phyloP scores from a whole-genome alignment of 1,140 invertebrate genomes.

The Drosophila neocordata region DNA sequence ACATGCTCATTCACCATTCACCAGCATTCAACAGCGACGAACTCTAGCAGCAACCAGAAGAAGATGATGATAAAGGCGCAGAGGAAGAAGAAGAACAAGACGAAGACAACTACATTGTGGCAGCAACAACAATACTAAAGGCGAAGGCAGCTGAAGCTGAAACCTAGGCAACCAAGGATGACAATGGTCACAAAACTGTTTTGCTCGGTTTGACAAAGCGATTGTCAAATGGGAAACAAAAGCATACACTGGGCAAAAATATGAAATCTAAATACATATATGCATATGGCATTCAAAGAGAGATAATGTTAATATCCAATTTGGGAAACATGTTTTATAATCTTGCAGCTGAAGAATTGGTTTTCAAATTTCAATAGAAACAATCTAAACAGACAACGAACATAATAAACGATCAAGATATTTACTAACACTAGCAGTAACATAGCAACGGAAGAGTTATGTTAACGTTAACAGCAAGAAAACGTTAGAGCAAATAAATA shows the following conservation, averaged over 20 bases:
- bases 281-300: no score
- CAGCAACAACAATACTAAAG: background rate
- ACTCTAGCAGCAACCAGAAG: background rate
- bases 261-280: background rate
- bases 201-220: constrained; percentile 51
- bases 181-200: constrained; percentile 39
- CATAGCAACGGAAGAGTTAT: no score
- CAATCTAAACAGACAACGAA: no score
- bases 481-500: no score
- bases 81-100: constrained; percentile 18
- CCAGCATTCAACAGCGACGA: constrained; percentile 10
- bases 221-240: constrained; percentile 28
- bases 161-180: constrained; percentile 40
- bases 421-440: no score
- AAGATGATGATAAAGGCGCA: no score
- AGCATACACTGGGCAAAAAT: constrained; percentile 19
- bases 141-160: constrained; percentile 10
- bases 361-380: no score
- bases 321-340: no score
- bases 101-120: background rate
- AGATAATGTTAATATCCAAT: no score
- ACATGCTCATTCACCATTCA: constrained; percentile 45
- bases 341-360: no score
- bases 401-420: no score
- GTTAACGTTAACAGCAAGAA: no score